Percentiles rank a stretch among this genome's conserved stretches.
phyloP scores from a whole-genome alignment of 2,888 invertebrate species.

The Epicampocera succincta region DNA sequence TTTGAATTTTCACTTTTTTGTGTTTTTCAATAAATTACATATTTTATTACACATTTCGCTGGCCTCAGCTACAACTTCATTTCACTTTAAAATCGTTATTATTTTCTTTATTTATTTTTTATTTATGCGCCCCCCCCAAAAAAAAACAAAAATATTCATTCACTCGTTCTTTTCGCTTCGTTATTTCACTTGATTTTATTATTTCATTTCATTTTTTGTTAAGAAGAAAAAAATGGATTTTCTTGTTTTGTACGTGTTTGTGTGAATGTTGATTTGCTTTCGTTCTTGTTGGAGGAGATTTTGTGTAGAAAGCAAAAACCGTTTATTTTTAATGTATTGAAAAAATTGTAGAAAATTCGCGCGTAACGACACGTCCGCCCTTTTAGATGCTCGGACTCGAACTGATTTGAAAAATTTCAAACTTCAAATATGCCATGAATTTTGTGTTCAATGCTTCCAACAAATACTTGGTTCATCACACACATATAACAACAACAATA shows the following conservation, averaged over 20 bases:
- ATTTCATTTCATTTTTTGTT: conserved; percentile 28
- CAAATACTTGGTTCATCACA: conserved; percentile 49
- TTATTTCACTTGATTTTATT: conserved; percentile 47
- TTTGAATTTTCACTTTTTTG: not conserved
- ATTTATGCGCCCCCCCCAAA: not conserved
- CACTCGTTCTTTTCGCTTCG: conserved; percentile 64
- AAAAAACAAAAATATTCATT: conserved; percentile 39
- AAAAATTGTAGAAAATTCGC: conserved; percentile 71
- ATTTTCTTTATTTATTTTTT: not conserved
- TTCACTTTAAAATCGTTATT: not conserved
- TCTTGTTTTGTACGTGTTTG: conserved; percentile 43
- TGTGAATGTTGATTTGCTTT: conserved; percentile 59
- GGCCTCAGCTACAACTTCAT: not conserved
- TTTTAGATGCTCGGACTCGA: conserved; percentile 81
- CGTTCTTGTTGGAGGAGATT: conserved; percentile 67
- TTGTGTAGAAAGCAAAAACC: conserved; percentile 69
- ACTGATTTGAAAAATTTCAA: conserved; percentile 77
- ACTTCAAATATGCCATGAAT: conserved; percentile 67
- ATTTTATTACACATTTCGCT: not conserved
- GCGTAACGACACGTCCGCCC: conserved; percentile 80
- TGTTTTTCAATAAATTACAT: conserved; percentile 1
- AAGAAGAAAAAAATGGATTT: conserved; percentile 49
- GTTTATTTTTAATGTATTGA: conserved; percentile 71
- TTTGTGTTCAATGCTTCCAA: conserved; percentile 59
- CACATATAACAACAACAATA: conserved; percentile 27